These are phyloP conservation scores for Penaeus indicus DNA, from an alignment of 1,140 invertebrate genomes.

Conservation along the genomic window DNA sequence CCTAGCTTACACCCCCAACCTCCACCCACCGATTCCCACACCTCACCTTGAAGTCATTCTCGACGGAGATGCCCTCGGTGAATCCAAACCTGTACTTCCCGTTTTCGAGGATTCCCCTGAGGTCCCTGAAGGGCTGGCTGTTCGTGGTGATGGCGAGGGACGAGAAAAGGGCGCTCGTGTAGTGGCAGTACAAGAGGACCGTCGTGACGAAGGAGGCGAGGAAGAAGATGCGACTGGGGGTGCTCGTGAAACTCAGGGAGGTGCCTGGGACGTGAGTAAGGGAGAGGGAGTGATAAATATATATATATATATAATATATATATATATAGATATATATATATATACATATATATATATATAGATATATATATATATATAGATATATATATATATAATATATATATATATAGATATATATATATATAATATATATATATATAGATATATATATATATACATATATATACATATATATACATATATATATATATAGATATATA, in stretches of 20 bases:
- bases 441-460: no score
- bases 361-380: no score
- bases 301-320: no score
- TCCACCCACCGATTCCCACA: no score
- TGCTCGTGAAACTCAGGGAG: background rate
- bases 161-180: constrained; percentile 13
- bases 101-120: background rate
- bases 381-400: no score
- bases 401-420: no score
- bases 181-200: constrained; percentile 5
- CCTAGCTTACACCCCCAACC: no score
- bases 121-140: background rate
- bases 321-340: no score
- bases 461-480: no score
- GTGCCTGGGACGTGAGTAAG: background rate
- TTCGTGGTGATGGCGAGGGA: background rate
- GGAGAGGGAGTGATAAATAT: background rate
- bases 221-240: constrained; percentile 9
- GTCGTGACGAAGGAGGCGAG: background rate
- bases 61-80: background rate
- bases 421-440: no score
- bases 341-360: no score
- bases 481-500: no score
- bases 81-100: constrained; percentile 9
- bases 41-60: constrained; percentile 5